Conservation (phyloP, 1,140 invertebrate species). For the Calycopis cecrops region DNA sequence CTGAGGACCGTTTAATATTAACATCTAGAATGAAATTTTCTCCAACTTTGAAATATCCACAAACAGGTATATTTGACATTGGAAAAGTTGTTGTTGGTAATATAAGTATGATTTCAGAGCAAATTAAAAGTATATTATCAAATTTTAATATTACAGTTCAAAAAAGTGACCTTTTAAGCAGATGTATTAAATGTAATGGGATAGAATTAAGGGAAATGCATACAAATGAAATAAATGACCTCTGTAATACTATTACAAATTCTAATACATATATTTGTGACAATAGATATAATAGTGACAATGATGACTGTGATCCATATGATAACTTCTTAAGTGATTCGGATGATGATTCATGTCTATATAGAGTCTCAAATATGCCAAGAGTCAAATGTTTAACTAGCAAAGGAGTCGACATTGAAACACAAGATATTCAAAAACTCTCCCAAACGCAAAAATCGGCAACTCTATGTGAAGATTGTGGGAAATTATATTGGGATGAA, state of each 20-base stretch:
- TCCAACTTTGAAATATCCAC: constrained; percentile 44
- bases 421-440: constrained; percentile 39
- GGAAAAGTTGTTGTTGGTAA: constrained; percentile 26
- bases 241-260: constrained; percentile 35
- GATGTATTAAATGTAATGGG: constrained; percentile 58
- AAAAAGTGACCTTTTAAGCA: constrained; percentile 40
- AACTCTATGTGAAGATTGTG: constrained; percentile 57
- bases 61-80: constrained; percentile 54
- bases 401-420: constrained; percentile 46
- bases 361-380: constrained; percentile 19
- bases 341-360: constrained; percentile 49
- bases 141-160: constrained; percentile 46
- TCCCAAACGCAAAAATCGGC: constrained; percentile 35
- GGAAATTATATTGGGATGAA: constrained; percentile 57
- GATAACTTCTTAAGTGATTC: constrained; percentile 64
- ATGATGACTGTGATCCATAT: constrained; percentile 42
- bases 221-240: constrained; percentile 37
- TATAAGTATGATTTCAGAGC: constrained; percentile 32
- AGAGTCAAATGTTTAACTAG: constrained; percentile 39
- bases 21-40: constrained; percentile 49
- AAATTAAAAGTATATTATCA: constrained; percentile 45
- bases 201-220: constrained; percentile 37
- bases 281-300: constrained; percentile 31
- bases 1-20: constrained; percentile 50
- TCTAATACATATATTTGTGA: constrained; percentile 18